Conservation (phyloP, 2,797 vertebrate species). For the Darevskia nairensis region DNA sequence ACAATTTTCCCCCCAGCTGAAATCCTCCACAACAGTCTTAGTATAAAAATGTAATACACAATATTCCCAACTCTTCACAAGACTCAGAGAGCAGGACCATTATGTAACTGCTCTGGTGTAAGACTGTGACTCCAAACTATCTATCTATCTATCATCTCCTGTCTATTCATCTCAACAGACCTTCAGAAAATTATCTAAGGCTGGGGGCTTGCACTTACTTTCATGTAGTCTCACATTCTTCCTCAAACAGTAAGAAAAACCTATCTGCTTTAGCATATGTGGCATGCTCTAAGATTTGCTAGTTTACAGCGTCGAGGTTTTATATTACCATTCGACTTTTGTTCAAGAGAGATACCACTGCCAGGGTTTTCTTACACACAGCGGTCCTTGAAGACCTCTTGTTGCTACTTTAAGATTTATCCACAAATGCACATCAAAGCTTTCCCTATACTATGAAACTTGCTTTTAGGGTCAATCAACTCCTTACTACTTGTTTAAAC, state of each 20-base stretch:
- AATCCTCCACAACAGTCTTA: neutral
- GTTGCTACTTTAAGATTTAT: slow-evolving; percentile 1
- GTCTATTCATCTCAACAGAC: neutral
- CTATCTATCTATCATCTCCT: neutral
- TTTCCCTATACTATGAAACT: neutral
- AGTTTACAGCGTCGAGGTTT: slow-evolving; percentile 33
- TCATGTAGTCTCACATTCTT: neutral
- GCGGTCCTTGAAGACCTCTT: neutral
- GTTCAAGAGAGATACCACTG: neutral
- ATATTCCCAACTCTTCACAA: neutral
- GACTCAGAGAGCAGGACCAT: neutral
- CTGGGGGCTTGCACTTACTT: neutral
- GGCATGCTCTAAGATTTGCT: slow-evolving; percentile 26
- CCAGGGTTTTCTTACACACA: neutral
- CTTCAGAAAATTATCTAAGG: neutral
- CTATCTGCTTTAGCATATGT: neutral
- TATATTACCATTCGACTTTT: slow-evolving; percentile 9
- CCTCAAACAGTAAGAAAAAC: slow-evolving; percentile 27
- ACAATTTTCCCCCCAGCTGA: too few relatives aligned
- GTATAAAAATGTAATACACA: neutral
- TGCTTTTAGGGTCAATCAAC: slow-evolving; percentile 29
- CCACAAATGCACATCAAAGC: slow-evolving; percentile 17
- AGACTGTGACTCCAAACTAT: neutral
- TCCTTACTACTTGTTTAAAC: slow-evolving; percentile 27
- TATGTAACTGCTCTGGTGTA: neutral